Evolutionary conservation across 2,113 vertebrate genomes (phyloP).

Genomic region (Monarcha castaneiventris): DNA sequence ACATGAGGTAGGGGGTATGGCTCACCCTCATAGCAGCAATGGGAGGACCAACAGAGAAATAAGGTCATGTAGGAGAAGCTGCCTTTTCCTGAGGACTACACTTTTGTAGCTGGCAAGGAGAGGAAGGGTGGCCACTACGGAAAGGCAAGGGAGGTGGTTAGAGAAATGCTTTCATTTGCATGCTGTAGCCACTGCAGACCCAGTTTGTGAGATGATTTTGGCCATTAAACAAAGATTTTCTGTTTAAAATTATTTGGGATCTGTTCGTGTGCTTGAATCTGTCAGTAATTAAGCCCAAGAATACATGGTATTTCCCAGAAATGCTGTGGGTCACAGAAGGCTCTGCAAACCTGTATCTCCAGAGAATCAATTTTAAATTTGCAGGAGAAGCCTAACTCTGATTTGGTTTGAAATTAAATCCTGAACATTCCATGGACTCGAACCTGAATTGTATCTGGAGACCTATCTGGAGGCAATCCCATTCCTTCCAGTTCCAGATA

Average conservation of each 20-base stretch:
- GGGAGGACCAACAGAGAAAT: neutral
- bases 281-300: neutral
- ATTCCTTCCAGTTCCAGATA: neutral
- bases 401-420: neutral
- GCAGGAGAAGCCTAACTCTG: neutral
- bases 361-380: neutral
- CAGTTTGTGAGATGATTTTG: neutral
- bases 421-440: neutral
- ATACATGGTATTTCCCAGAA: neutral
- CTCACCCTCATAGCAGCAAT: neutral
- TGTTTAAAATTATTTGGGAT: neutral
- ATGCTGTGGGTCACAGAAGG: neutral
- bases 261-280: neutral
- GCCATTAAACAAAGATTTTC: neutral
- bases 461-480: neutral
- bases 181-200: neutral
- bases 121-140: neutral
- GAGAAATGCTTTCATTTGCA: neutral
- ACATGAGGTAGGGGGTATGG: fast-evolving
- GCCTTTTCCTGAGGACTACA: neutral
- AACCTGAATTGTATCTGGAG: neutral
- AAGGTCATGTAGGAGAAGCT: neutral
- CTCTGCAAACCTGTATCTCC: neutral
- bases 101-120: neutral
- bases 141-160: neutral